A percentile compares a stretch with the other conserved stretches of the same genome.
Conservation (phyloP, 2,797 vertebrate species). For the Leuciscus waleckii region DNA sequence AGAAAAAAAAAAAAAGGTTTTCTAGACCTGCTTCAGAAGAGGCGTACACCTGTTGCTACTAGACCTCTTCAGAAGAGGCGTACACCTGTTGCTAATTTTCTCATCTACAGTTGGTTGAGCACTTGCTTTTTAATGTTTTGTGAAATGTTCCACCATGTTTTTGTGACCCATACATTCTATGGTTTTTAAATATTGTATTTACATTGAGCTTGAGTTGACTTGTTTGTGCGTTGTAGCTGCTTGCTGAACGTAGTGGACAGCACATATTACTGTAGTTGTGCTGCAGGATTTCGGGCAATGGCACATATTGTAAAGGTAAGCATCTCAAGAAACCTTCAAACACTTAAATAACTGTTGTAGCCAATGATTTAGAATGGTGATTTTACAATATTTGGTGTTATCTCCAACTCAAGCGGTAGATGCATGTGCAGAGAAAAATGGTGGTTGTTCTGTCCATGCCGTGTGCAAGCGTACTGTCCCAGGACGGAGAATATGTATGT, state of each 20-base stretch:
- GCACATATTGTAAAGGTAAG: conserved; percentile 87
- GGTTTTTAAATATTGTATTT: background rate
- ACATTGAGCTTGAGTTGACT: background rate
- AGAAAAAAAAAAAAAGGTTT: too few relatives aligned
- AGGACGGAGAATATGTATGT: conserved; percentile 82
- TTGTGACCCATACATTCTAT: background rate
- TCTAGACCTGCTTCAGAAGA: background rate
- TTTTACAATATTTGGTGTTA: background rate
- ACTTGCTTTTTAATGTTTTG: background rate
- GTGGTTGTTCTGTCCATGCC: conserved; percentile 85
- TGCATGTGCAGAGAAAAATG: conserved; percentile 79
- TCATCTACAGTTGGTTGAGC: background rate
- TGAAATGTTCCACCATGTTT: background rate
- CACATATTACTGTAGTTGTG: conserved; percentile 82
- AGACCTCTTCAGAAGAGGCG: background rate
- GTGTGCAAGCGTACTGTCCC: conserved; percentile 86
- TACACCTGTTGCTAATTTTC: background rate
- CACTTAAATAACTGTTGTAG: background rate
- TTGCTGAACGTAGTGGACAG: conserved; percentile 65
- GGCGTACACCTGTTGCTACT: background rate
- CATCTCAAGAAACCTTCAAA: background rate
- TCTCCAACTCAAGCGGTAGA: conserved; percentile 77
- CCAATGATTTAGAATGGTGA: background rate
- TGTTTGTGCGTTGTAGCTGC: conserved; percentile 77
- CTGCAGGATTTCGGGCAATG: conserved; percentile 90